A percentile compares a stretch with the other conserved stretches of the same genome.
Conservation (phyloP, 2,113 vertebrate genomes). For the Hylia prasina region DNA sequence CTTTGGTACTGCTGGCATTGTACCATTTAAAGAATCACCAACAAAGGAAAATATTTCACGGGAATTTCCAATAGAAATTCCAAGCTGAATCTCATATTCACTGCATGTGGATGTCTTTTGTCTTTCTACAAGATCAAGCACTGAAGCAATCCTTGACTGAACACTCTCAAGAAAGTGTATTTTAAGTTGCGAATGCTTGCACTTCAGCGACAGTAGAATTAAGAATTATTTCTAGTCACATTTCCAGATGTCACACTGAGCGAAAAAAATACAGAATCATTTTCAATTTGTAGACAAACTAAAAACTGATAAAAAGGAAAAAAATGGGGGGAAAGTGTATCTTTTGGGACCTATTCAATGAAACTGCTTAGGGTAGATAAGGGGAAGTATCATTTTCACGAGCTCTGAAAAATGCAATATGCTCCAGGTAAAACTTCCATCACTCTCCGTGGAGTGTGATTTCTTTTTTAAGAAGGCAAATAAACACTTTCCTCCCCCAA, state of each 20-base stretch:
- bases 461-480: neutral
- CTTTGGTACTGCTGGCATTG: neutral
- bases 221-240: neutral
- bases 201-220: neutral
- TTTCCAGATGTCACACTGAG: neutral
- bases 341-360: neutral
- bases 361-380: neutral
- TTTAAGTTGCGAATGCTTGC: neutral
- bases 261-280: neutral
- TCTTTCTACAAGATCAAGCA: neutral
- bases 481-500: neutral
- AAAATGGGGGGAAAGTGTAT: rapidly evolving
- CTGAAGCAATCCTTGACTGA: neutral
- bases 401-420: neutral
- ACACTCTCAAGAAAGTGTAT: neutral
- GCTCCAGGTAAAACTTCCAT: neutral
- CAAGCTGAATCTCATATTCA: neutral
- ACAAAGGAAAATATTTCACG: neutral
- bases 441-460: neutral
- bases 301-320: neutral
- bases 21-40: neutral
- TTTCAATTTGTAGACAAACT: neutral
- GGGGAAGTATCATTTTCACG: neutral
- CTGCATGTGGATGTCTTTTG: neutral
- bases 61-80: neutral